Evolutionary conservation across 2,888 invertebrate genomes (phyloP), one percentile per base, ranked within the genome.

Genomic region (Eurytoma adleriae): DNA sequence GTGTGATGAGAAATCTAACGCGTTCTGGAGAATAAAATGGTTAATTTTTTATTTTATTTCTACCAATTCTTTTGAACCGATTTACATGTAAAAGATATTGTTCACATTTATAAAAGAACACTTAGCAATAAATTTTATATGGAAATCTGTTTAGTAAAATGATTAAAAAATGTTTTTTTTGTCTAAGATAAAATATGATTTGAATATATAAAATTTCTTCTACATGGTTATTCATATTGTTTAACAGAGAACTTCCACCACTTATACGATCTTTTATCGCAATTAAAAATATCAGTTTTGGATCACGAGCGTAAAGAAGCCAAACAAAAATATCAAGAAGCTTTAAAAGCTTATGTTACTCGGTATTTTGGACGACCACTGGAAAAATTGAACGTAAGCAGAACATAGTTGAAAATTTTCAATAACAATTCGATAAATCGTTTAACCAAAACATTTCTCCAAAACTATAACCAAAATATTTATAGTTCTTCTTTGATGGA

Each of bases 401-500:
- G 24, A 50, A 59, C 10, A 20, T 20, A 69, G 1, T n/a, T 27
- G 57, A 48, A 18, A 10, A 40, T 7, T 71, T 24, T 27, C 24
- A 54, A 13, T 66, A 12, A 66, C 18, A 12, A 40, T 61, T 30
- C 14, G 54, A 24, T 14, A 27, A 1, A 12, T 20, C 1, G 0
- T 48, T 64, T 10, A n/a, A 40, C 13, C 3, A 12, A 64, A 18
- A n/a, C 40, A 64, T 48, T 48, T 3, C 30, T 24, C n/a, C 7
- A 56, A 14, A 56, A 30, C 27, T n/a, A 12, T 27, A n/a, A n/a
- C n/a, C n/a, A n/a, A 62, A 62, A 18, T 67, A 68, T 68, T 7
- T 92, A 48, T 91, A 98, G 96, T 94, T 94, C 85, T 99, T 99
- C 92, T 99, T 99, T 90, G 99, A 99, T 91, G 98, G 98, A 70